A percentile compares a stretch with the other conserved stretches of the same genome.
Evolutionary conservation across 2,113 vertebrate genomes (phyloP).

Genomic region (Scolopax mira): DNA sequence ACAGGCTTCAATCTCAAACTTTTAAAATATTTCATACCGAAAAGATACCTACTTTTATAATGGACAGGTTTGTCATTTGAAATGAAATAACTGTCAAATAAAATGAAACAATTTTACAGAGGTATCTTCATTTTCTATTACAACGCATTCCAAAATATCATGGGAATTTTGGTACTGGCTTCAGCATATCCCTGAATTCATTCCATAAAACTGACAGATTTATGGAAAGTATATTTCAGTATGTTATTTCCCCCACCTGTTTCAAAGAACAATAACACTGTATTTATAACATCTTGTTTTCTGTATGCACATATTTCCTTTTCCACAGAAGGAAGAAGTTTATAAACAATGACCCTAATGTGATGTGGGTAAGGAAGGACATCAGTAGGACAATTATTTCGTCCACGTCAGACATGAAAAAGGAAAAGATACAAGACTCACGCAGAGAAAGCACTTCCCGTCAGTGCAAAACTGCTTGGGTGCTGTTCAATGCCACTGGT

Average conservation of each 20-base stretch:
- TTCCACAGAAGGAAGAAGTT: neutral
- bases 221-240: neutral
- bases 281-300: slow-evolving; percentile 1
- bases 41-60: neutral
- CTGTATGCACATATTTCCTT: neutral
- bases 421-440: neutral
- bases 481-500: neutral
- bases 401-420: neutral
- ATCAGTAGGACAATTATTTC: neutral
- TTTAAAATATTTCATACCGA: neutral
- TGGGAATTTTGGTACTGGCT: neutral
- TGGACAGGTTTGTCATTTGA: neutral
- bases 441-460: neutral
- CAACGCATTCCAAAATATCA: neutral
- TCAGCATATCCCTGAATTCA: neutral
- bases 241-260: neutral
- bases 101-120: neutral
- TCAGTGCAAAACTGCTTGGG: neutral
- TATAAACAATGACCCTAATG: neutral
- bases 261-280: neutral
- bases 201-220: slow-evolving; percentile 16
- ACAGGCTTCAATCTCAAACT: neutral
- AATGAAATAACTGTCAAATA: neutral
- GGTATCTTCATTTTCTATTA: neutral
- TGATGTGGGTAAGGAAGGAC: neutral